A percentile compares a stretch with the other conserved stretches of the same genome.
These are phyloP conservation scores for Lasius platythorax DNA, from an alignment of 2,888 invertebrate genomes.

Conservation along the genomic window DNA sequence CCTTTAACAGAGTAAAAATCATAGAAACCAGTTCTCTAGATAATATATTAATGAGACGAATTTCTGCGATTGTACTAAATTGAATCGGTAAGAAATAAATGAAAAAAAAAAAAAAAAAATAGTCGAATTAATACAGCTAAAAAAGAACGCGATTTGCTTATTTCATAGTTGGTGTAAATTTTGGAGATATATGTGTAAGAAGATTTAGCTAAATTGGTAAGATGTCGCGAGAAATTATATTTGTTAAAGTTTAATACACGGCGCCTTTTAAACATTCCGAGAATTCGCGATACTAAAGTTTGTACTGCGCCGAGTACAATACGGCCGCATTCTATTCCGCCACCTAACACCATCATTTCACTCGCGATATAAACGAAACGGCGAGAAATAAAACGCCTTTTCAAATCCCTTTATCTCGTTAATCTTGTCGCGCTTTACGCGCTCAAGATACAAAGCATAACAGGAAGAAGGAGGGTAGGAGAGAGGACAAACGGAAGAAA, in stretches of 20 bases:
- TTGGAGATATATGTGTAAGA: background rate
- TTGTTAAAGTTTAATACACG: constrained; percentile 19
- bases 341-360: constrained; percentile 44
- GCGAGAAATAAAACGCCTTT: constrained; percentile 53
- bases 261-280: constrained; percentile 5
- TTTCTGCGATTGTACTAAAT: background rate
- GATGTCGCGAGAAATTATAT: constrained; percentile 13
- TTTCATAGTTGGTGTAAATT: background rate
- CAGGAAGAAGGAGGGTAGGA: constrained; percentile 1
- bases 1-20: background rate
- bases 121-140: background rate
- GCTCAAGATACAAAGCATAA: constrained; percentile 44
- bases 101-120: background rate
- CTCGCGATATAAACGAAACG: constrained; percentile 48
- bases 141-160: background rate
- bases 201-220: constrained; percentile 5
- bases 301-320: constrained; percentile 32
- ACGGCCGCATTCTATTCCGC: constrained; percentile 44
- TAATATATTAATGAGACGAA: constrained; percentile 1
- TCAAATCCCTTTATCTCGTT: constrained; percentile 54
- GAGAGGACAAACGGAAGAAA: background rate
- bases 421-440: constrained; percentile 55
- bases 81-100: background rate
- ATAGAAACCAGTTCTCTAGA: background rate
- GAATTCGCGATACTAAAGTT: constrained; percentile 34